Conservation (phyloP, 1,140 invertebrate species). For the Choristoneura fumiferana region DNA sequence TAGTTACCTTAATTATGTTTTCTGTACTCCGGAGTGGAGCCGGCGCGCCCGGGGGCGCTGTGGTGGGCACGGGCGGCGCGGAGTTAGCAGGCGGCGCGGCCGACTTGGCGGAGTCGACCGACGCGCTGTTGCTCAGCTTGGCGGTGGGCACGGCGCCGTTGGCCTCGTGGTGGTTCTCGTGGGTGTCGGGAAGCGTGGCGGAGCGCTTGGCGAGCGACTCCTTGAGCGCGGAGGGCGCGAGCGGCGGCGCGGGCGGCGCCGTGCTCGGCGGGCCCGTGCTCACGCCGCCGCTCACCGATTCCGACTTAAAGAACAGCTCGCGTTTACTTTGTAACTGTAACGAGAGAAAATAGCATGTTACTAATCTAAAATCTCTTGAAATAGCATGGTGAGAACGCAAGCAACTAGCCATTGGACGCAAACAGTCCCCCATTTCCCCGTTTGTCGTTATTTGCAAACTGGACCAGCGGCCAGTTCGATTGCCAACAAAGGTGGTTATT, state of each 20-base stretch:
- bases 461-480: too few species aligned
- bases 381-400: too few species aligned
- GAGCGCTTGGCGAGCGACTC: constrained; percentile 67
- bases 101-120: constrained; percentile 71
- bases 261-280: constrained; percentile 55
- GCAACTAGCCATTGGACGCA: too few species aligned
- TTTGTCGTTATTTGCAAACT: too few species aligned
- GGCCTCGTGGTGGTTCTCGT: constrained; percentile 63
- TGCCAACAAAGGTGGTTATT: too few species aligned
- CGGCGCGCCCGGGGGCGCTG: constrained; percentile 63
- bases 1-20: constrained; percentile 63
- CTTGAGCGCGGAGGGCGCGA: constrained; percentile 59
- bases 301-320: constrained; percentile 87
- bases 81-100: constrained; percentile 60
- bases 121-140: constrained; percentile 66
- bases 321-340: constrained; percentile 87
- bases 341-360: constrained; percentile 31
- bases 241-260: constrained; percentile 61
- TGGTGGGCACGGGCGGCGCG: constrained; percentile 43
- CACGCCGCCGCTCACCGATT: constrained; percentile 65
- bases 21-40: constrained; percentile 66
- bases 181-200: constrained; percentile 57
- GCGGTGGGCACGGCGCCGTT: constrained; percentile 47
- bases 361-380: too few species aligned
- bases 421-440: too few species aligned